phyloP scores from a whole-genome alignment of 2,797 vertebrate species.

The Galagoides demidoff region DNA sequence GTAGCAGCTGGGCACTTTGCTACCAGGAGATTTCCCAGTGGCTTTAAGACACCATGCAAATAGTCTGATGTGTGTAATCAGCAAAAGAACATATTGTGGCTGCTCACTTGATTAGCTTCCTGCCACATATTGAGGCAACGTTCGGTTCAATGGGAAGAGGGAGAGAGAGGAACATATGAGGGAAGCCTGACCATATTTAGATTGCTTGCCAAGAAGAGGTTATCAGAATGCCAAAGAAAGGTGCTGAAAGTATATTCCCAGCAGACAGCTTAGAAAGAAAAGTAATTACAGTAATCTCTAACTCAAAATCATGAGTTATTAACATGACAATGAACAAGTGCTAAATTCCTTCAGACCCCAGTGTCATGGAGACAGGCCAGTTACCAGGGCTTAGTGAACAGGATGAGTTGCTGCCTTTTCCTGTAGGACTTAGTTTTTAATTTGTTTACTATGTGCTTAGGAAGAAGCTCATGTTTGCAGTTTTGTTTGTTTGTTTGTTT shows the following conservation, averaged over 20 bases:
- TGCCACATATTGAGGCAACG: accelerated
- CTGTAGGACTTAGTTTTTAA: slow-evolving; percentile 50
- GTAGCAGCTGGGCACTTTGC: not conserved
- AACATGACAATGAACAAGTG: slow-evolving; percentile 51
- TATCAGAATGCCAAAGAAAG: not conserved
- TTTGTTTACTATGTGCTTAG: slow-evolving; percentile 36
- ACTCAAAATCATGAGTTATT: slow-evolving; percentile 66
- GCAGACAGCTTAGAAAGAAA: slow-evolving; percentile 62
- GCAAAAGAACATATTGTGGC: not conserved
- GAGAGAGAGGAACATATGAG: not conserved
- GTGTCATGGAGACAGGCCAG: not conserved
- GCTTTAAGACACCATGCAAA: not conserved
- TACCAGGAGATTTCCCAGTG: not conserved
- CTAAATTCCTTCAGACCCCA: slow-evolving; percentile 40
- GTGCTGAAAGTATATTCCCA: slow-evolving; percentile 44
- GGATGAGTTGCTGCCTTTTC: not conserved
- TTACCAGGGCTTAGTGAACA: not conserved
- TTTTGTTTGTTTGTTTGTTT: not conserved
- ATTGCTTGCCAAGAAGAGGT: not conserved
- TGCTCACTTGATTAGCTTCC: not conserved
- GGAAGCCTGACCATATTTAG: not conserved
- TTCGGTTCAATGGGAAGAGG: not conserved
- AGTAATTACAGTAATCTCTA: slow-evolving; percentile 61
- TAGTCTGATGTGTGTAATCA: not conserved
- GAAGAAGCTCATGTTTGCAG: slow-evolving; percentile 64